A percentile compares a stretch with the other conserved stretches of the same genome.
phyloP scores from a whole-genome alignment of 2,113 vertebrate species.

The Cacatua alba region DNA sequence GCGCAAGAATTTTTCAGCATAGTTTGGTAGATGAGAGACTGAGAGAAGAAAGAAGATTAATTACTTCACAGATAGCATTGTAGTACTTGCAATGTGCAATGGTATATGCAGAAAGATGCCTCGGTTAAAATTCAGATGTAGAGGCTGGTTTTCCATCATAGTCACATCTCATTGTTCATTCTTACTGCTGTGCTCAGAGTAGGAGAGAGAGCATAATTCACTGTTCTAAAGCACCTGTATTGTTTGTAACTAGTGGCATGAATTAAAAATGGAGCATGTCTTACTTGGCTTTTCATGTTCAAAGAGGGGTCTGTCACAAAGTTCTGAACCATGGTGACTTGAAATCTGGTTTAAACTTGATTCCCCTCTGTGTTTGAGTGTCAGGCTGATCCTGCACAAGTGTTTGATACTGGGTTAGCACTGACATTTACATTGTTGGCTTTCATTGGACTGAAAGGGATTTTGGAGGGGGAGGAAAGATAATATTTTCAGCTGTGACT shows the following conservation, averaged over 20 bases:
- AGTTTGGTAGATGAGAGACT: neutral
- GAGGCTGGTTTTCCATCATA: conserved; percentile 23
- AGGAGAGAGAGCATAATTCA: neutral
- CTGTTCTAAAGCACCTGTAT: neutral
- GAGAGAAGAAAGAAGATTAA: conserved; percentile 6
- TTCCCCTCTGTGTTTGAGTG: neutral
- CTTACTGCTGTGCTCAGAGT: neutral
- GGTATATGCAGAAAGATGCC: neutral
- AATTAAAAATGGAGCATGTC: neutral
- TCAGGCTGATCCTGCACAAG: neutral
- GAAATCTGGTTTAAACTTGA: neutral
- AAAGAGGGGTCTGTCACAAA: neutral
- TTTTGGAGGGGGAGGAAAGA: neutral
- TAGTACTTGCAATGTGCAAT: neutral
- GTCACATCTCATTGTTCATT: conserved; percentile 38
- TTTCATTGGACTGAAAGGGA: neutral
- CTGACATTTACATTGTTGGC: neutral
- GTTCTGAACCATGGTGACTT: neutral
- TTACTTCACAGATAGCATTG: neutral
- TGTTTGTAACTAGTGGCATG: conserved; percentile 10
- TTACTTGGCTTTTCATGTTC: neutral
- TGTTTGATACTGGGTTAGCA: neutral
- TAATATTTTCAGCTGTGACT: neutral
- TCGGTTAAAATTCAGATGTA: neutral
- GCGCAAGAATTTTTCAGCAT: neutral